These are phyloP conservation scores for Porites lutea DNA, from an alignment of 64 coral and sea anemone species.

Conservation along the genomic window DNA sequence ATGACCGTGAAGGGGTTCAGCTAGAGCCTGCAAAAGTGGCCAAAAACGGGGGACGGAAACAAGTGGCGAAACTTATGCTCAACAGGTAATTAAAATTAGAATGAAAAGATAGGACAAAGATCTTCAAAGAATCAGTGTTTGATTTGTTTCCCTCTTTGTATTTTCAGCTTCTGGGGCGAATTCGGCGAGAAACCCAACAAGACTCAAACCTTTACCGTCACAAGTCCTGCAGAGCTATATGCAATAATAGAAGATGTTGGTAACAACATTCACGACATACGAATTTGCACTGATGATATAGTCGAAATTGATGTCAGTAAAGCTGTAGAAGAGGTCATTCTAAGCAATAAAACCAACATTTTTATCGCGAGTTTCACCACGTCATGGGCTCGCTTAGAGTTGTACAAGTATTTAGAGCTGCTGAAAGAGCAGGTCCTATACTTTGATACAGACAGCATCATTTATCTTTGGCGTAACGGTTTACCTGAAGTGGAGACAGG, in stretches of 20 bases:
- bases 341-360: not conserved
- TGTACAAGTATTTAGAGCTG: not conserved
- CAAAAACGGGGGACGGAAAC: conserved; percentile 9
- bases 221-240: not conserved
- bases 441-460: not conserved
- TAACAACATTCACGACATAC: not conserved
- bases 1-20: not conserved
- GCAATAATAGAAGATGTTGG: not conserved
- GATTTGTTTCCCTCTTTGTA: too few species aligned
- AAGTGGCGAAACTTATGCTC: conserved; percentile 2
- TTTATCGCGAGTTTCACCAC: not conserved
- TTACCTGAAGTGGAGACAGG: not conserved
- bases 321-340: not conserved
- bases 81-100: not conserved
- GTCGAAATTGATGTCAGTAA: not conserved
- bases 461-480: not conserved
- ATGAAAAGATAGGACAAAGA: too few species aligned
- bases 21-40: not conserved
- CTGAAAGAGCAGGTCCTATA: not conserved
- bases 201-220: not conserved
- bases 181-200: not conserved
- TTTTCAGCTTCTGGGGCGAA: not conserved
- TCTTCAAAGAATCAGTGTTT: too few species aligned
- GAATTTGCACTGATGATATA: not conserved
- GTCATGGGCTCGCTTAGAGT: not conserved